Base-by-base conservation (phyloP, 2,113 vertebrate genomes). In the Cochlearius cochlearius region DNA sequence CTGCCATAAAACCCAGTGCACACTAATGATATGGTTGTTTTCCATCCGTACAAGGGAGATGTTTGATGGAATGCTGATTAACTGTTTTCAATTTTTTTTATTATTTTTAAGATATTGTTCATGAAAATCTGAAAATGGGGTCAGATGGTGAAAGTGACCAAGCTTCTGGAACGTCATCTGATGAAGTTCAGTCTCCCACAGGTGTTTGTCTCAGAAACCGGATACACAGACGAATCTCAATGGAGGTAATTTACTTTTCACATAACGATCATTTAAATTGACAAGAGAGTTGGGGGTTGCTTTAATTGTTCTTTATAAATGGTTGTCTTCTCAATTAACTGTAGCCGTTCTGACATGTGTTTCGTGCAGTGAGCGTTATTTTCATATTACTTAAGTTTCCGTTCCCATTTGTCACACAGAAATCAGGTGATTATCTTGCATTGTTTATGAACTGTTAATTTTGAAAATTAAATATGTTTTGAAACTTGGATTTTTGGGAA, bases 41-140 rank as follows among this genome's bases (percentile, higher is more conserved):
- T 59, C 32, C 19, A 3, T 68, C 29, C 69, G 14, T 79, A 25
- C 12, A 7, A 32, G 68, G 69, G 52, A 63, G 26, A 11, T 74
- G n/a, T 58, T 87, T 78, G 49, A 9, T 89, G n/a, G 41, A 47
- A 81, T 71, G 8, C 29, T n/a, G 39, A 50, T 60, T 81, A 88
- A 94, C 52, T 56, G 1, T 63, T 80, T 78, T 63, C 58, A 86
- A 78, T 84, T 76, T 6, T 95, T 87, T 93, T 67, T 9, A 69
- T 92, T 96, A 36, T 86, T 91, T 97, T 97, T 38, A 93, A 99
- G 99, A 99, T 97, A 99, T 99, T 81, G 99, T 99, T 88, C 99
- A 99, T 75, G 99, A 99, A 98, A 99, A 99, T 97, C 97, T 99
- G 97, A 99, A 99, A 98, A 99, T 99, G 99, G 99, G 99, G 60